Conservation (phyloP, 2,113 vertebrate genomes). For the Lampris megalopsis region DNA sequence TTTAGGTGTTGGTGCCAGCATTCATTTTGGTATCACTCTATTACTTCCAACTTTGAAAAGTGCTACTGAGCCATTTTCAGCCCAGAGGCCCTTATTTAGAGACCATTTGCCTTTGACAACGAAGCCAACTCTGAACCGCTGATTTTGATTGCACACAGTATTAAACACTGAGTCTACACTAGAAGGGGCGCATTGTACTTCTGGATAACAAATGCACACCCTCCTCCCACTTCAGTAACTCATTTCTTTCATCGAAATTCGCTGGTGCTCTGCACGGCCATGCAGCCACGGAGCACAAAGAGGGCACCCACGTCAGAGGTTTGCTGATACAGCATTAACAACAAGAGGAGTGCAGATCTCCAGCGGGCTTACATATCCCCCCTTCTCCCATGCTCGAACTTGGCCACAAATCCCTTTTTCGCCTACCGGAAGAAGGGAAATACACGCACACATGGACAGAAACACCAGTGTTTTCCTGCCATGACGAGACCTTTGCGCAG, state of each 20-base stretch:
- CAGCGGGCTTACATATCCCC: no score
- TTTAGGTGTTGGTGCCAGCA: slow-evolving; percentile 43
- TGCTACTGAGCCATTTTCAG: slow-evolving; percentile 46
- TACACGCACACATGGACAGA: no score
- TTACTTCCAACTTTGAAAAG: slow-evolving; percentile 59
- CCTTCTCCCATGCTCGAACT: no score
- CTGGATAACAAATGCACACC: slow-evolving; percentile 8
- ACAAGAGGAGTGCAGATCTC: no score
- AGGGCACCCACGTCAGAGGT: neutral
- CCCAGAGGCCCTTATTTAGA: slow-evolving; percentile 54
- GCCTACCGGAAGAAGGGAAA: no score
- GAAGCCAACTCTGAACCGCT: slow-evolving; percentile 16
- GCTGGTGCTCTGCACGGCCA: slow-evolving; percentile 6
- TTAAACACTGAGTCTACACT: slow-evolving; percentile 13
- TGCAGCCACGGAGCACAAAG: neutral
- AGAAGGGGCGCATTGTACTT: neutral
- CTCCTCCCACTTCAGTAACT: neutral
- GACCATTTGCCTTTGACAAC: slow-evolving; percentile 33
- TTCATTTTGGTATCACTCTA: slow-evolving; percentile 53
- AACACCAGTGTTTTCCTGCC: no score
- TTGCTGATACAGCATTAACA: no score
- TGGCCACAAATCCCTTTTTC: no score
- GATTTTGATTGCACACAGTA: neutral
- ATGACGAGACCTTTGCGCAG: no score
- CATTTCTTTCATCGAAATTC: slow-evolving; percentile 34